Evolutionary conservation across 2,113 vertebrate species (phyloP).

Genomic region (Silurus glanis): DNA sequence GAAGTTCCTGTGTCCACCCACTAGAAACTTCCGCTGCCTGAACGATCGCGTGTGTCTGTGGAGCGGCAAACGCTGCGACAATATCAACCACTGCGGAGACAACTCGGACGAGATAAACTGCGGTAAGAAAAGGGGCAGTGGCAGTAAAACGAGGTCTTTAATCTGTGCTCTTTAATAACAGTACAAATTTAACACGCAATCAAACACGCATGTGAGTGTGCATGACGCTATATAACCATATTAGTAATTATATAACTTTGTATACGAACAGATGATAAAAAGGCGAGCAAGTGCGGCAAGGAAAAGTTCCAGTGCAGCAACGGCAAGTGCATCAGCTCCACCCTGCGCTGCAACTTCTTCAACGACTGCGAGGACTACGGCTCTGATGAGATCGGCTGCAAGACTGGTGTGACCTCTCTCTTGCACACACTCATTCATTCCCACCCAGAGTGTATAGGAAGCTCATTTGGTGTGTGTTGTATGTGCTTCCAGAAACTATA

Average conservation of each 20-base stretch:
- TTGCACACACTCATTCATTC: no score
- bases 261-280: slow-evolving; percentile 58
- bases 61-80: slow-evolving; percentile 85
- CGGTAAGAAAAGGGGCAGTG: slow-evolving; percentile 63
- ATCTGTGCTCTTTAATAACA: no score
- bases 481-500: slow-evolving; percentile 73
- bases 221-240: no score
- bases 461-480: neutral
- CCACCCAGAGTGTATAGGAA: neutral
- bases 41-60: slow-evolving; percentile 92
- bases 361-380: slow-evolving; percentile 95
- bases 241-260: neutral
- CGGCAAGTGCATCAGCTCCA: slow-evolving; percentile 83
- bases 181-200: no score
- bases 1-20: slow-evolving; percentile 90
- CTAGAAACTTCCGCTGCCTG: slow-evolving; percentile 90
- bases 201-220: neutral
- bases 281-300: slow-evolving; percentile 81
- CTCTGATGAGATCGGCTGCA: slow-evolving; percentile 82
- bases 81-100: slow-evolving; percentile 89
- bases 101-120: slow-evolving; percentile 88
- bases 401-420: slow-evolving; percentile 54
- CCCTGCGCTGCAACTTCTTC: slow-evolving; percentile 88
- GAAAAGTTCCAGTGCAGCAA: slow-evolving; percentile 86
- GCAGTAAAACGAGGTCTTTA: neutral